Evolutionary conservation across 2,113 vertebrate genomes (phyloP), one percentile per base, ranked within the genome.

Genomic region (Emberiza fucata): DNA sequence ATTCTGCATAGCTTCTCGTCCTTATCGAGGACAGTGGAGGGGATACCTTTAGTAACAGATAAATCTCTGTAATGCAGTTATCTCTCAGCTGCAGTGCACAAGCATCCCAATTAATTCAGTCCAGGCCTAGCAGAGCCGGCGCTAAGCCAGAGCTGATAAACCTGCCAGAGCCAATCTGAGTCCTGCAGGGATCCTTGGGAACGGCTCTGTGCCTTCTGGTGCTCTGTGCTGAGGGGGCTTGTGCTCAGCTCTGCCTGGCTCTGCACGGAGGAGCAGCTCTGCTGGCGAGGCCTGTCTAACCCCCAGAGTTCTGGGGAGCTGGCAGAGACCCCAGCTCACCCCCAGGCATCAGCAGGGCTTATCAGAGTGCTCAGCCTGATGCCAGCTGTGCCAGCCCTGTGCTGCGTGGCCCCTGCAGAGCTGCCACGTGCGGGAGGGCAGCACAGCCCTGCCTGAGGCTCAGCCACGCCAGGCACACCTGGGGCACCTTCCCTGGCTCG

Each of bases 21-120:
- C 86, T 93, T 96, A 95, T 94, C 80, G 15, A 88, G 86, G 80
- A 94, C 65, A 50, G 91, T 66, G 83, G 88, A 97, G 79, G 94
- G 90, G 90, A 94, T 94, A 94, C 95, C 95, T 96, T 88, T 86
- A 92, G 92, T 86, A 91, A 78, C 54, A 96, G 95, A 97, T 96
- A 96, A 96, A 94, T 97, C 95, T 96, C 94, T 94, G 86, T 97
- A 97, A 96, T 93, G 91, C 95, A 95, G 94, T 97, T 96, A 95
- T 96, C 96, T 97, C 95, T 88, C 94, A 94, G 86, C 72, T 90
- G 92, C 96, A 97, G 95, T 78, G 88, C 92, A 90, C 96, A 90
- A 83, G 88, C 91, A 96, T 94, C 92, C 95, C 92, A 95, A 97
- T 97, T 97, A 97, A 97, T 96, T 96, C 96, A 96, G 96, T 77